phyloP scores from a whole-genome alignment of 1,140 invertebrate genomes.

The Riptortus pedestris region DNA sequence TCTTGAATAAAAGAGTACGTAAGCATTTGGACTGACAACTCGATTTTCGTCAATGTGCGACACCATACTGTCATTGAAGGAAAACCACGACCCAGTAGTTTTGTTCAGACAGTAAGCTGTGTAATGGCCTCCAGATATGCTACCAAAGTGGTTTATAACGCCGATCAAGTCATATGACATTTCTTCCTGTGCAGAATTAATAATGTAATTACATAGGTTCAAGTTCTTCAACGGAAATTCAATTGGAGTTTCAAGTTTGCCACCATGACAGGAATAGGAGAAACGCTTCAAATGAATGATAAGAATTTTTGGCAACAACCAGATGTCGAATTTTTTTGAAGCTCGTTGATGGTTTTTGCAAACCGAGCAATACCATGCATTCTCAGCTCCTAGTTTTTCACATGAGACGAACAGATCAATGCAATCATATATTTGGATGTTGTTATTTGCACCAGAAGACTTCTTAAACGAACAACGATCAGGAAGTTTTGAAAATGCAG shows the following conservation, averaged over 20 bases:
- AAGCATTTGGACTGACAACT: neutral
- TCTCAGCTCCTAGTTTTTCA: constrained; percentile 31
- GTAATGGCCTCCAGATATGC: constrained; percentile 46
- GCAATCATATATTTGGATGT: too few relatives aligned
- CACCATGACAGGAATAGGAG: constrained; percentile 39
- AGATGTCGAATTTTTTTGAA: constrained; percentile 80
- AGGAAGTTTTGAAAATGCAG: too few relatives aligned
- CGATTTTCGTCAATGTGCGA: neutral
- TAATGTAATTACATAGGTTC: constrained; percentile 39
- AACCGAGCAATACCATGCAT: constrained; percentile 49
- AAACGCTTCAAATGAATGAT: constrained; percentile 44
- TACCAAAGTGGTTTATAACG: constrained; percentile 46
- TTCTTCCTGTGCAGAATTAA: constrained; percentile 26
- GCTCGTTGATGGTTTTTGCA: constrained; percentile 73
- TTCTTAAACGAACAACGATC: too few relatives aligned
- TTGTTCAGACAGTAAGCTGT: constrained; percentile 46
- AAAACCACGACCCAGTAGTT: constrained; percentile 42
- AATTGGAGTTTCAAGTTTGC: constrained; percentile 45
- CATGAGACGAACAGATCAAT: constrained; percentile 29
- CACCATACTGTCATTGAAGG: constrained; percentile 49
- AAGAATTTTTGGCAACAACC: constrained; percentile 74
- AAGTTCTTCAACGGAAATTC: constrained; percentile 43
- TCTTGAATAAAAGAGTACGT: neutral
- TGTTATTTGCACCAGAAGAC: too few relatives aligned
- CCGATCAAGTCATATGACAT: constrained; percentile 46